These are phyloP conservation scores for Hedychridium roseum DNA, from an alignment of 2,888 invertebrate species.

Conservation along the genomic window DNA sequence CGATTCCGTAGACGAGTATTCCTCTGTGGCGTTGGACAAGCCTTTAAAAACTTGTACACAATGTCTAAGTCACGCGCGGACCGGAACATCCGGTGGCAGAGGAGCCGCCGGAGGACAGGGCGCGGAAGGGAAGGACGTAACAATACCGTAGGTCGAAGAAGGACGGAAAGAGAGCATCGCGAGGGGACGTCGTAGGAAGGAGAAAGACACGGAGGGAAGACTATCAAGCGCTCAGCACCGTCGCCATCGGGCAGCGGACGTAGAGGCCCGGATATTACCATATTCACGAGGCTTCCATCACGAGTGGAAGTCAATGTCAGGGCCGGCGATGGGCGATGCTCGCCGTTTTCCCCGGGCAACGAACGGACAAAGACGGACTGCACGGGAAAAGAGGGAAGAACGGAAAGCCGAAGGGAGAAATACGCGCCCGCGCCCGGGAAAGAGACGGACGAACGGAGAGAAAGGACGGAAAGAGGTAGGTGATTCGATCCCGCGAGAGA, in stretches of 20 bases:
- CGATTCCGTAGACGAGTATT: no score
- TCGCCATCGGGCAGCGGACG: background rate
- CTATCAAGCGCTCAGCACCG: no score
- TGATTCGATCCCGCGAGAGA: constrained; percentile 28
- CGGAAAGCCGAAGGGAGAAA: no score
- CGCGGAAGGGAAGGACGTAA: background rate
- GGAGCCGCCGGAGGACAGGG: background rate
- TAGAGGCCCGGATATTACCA: constrained; percentile 42
- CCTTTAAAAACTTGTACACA: no score
- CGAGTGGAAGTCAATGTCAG: constrained; percentile 55
- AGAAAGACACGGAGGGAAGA: no score
- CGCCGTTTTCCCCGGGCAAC: no score
- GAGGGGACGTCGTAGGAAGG: background rate
- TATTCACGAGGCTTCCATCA: constrained; percentile 51
- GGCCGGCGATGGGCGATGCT: constrained; percentile 27
- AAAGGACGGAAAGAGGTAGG: constrained; percentile 16
- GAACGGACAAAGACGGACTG: background rate
- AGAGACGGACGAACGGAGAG: constrained; percentile 1
- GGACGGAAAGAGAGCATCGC: background rate
- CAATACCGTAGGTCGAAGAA: constrained; percentile 2
- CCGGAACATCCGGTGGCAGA: constrained; percentile 24
- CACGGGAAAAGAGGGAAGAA: constrained; percentile 1
- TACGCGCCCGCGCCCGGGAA: no score
- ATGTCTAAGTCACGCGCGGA: constrained; percentile 21
- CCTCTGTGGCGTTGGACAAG: no score